Percentiles rank a stretch among this genome's conserved stretches.
phyloP scores from a whole-genome alignment of 2,797 vertebrate genomes.

The Jordanella pulchra region DNA sequence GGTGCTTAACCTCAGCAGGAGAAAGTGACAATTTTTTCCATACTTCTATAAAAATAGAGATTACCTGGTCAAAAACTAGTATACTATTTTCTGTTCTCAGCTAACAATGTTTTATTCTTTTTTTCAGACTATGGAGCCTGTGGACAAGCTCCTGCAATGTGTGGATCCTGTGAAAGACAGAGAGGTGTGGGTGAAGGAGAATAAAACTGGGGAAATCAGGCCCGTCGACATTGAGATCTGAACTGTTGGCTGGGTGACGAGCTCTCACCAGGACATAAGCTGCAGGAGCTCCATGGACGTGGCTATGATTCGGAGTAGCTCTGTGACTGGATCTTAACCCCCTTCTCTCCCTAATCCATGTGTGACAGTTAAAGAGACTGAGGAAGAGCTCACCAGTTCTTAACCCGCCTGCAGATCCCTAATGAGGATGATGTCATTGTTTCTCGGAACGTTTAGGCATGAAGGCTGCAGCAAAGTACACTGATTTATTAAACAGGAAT shows the following conservation, averaged over 20 bases:
- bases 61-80: no score
- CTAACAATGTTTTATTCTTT: conserved; percentile 4
- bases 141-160: conserved; percentile 93
- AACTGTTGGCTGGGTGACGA: conserved; percentile 32
- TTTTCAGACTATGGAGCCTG: conserved; percentile 92
- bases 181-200: conserved; percentile 95
- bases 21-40: not conserved
- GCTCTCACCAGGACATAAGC: conserved; percentile 18
- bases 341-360: conserved; percentile 11
- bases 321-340: conserved; percentile 17
- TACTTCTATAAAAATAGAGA: not conserved
- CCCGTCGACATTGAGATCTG: conserved; percentile 96
- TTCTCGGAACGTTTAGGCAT: not conserved
- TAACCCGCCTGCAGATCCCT: not conserved
- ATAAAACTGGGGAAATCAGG: conserved; percentile 93
- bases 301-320: conserved; percentile 22
- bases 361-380: conserved; percentile 24
- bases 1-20: conserved; percentile 4
- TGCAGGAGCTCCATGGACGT: not conserved
- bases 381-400: conserved; percentile 12
- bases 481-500: conserved; percentile 6
- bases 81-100: not conserved
- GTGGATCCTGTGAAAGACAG: conserved; percentile 93
- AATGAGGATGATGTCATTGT: conserved; percentile 25
- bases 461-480: conserved; percentile 7